Percentiles rank a stretch among this genome's conserved stretches.
Evolutionary conservation across 2,888 invertebrate species (phyloP).

Genomic region (Lithophane socia): DNA sequence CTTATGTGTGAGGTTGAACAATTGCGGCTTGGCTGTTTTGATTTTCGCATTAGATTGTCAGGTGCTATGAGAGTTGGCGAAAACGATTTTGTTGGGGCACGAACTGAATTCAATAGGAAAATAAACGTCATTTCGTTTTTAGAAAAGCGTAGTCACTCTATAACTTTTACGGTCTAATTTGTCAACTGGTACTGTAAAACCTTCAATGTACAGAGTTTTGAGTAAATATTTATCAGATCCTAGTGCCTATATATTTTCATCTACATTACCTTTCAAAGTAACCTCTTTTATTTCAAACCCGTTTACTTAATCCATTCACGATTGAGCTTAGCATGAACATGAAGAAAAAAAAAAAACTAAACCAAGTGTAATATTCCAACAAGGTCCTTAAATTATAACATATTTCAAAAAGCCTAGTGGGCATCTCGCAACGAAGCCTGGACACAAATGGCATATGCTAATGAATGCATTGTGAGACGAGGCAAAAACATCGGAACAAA

Average conservation of each 20-base stretch:
- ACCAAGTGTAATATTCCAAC: conserved; percentile 6
- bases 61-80: conserved; percentile 27
- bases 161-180: neutral
- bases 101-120: conserved; percentile 3
- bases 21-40: conserved; percentile 52
- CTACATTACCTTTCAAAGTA: neutral
- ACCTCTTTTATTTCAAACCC: neutral
- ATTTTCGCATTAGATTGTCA: conserved; percentile 59
- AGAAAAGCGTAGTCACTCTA: neutral
- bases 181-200: neutral
- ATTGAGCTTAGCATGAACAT: conserved; percentile 4
- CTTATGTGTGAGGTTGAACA: conserved; percentile 58
- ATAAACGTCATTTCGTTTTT: neutral
- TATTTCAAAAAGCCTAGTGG: conserved; percentile 31
- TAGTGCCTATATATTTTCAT: neutral
- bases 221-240: conserved; percentile 14
- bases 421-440: conserved; percentile 19
- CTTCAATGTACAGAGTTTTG: neutral
- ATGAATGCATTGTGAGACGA: conserved; percentile 57
- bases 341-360: conserved; percentile 4
- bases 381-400: conserved; percentile 29
- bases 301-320: conserved; percentile 1
- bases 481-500: conserved; percentile 54
- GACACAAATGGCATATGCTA: conserved; percentile 54
- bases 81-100: conserved; percentile 2